phyloP scores from a whole-genome alignment of 2,888 invertebrate genomes.

The Ctenicera cuprea region DNA sequence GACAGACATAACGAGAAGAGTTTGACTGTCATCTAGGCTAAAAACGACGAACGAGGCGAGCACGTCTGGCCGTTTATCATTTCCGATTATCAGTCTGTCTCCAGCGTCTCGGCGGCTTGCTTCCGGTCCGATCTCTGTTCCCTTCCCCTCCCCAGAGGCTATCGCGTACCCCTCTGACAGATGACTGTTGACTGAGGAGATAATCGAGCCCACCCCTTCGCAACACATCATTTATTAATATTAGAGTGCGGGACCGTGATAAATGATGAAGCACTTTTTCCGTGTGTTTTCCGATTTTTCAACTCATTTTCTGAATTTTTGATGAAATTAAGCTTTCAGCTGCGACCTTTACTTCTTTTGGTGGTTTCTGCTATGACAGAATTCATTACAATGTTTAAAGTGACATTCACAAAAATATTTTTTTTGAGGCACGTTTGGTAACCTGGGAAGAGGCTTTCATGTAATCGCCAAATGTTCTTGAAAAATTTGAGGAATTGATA shows the following conservation, averaged over 20 bases:
- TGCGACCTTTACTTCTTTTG: background rate
- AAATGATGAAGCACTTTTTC: constrained; percentile 49
- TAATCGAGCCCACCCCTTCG: constrained; percentile 55
- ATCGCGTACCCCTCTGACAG: constrained; percentile 46
- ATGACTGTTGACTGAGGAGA: constrained; percentile 57
- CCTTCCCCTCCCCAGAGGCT: constrained; percentile 42
- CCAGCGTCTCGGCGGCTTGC: constrained; percentile 29
- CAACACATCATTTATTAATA: constrained; percentile 57
- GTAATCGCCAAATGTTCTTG: no score
- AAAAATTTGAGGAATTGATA: no score
- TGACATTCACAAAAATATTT: no score
- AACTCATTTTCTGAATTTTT: constrained; percentile 13
- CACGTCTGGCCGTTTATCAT: constrained; percentile 45
- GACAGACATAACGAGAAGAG: constrained; percentile 35
- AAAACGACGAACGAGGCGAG: constrained; percentile 20
- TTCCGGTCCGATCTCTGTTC: constrained; percentile 29
- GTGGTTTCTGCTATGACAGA: no score
- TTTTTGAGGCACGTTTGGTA: no score
- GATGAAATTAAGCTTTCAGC: constrained; percentile 6
- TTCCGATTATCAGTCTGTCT: constrained; percentile 45
- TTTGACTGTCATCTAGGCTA: constrained; percentile 37
- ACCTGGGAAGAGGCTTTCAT: no score
- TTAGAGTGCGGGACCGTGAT: constrained; percentile 52
- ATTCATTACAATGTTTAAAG: no score
- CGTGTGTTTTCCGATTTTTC: constrained; percentile 30